A percentile compares a stretch with the other conserved stretches of the same genome.
Evolutionary conservation across 2,797 vertebrate genomes (phyloP).

Genomic region (Poeciliopsis paucimaculata): DNA sequence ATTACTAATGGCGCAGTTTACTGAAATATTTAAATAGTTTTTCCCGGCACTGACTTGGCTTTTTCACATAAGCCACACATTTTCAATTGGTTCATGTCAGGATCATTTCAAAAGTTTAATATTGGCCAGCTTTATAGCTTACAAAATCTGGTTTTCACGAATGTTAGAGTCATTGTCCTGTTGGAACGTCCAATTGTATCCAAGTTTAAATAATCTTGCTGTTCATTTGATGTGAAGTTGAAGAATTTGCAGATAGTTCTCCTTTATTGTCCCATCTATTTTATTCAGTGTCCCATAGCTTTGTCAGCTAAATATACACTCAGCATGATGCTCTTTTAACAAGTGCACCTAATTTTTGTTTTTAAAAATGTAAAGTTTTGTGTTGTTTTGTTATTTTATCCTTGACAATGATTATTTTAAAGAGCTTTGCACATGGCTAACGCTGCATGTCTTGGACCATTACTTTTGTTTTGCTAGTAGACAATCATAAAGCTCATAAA

Average conservation of each 20-base stretch:
- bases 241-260: not conserved
- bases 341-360: not conserved
- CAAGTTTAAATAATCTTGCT: not conserved
- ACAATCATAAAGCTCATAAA: not conserved
- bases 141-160: not conserved
- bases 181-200: not conserved
- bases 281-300: not conserved
- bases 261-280: not conserved
- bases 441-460: not conserved
- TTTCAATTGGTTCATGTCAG: not conserved
- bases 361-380: not conserved
- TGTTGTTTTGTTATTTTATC: not conserved
- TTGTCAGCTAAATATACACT: not conserved
- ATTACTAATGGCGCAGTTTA: not conserved
- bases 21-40: not conserved
- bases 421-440: not conserved
- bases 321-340: not conserved
- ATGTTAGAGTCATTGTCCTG: not conserved
- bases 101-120: not conserved
- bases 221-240: not conserved
- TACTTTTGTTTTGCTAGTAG: not conserved
- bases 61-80: not conserved
- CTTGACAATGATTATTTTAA: constrained; percentile 2
- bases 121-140: not conserved
- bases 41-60: not conserved